These are phyloP conservation scores for Suricata suricatta DNA, from an alignment of 2,113 vertebrate genomes.

Conservation along the genomic window DNA sequence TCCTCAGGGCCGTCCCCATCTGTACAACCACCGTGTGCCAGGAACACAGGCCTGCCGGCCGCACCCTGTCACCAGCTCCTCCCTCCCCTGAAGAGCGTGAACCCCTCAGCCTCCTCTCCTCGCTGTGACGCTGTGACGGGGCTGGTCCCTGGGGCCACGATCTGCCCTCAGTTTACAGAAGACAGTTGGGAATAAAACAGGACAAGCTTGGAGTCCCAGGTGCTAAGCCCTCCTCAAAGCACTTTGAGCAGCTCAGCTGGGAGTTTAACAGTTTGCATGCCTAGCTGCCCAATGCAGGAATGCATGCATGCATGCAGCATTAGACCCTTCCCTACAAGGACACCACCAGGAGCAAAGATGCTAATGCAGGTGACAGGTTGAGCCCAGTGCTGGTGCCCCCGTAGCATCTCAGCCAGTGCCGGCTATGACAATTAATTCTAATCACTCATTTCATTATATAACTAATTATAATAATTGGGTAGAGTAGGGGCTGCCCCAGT, in stretches of 20 bases:
- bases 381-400: rapidly evolving
- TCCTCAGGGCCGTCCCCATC: rapidly evolving
- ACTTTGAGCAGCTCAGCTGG: not conserved
- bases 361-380: rapidly evolving
- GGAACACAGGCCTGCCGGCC: not conserved
- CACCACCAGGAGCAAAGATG: not conserved
- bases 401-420: not conserved
- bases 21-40: not conserved
- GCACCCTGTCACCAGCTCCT: not conserved
- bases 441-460: not conserved
- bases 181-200: not conserved
- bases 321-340: not conserved
- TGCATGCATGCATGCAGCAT: not conserved
- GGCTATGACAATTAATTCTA: not conserved
- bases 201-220: not conserved
- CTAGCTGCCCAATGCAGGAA: not conserved
- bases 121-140: not conserved
- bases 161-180: not conserved
- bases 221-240: not conserved
- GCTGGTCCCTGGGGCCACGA: not conserved
- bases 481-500: not conserved
- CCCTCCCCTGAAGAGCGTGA: not conserved
- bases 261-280: not conserved
- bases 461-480: not conserved
- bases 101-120: not conserved